Base-by-base conservation (phyloP, 1,140 invertebrate species). In the Pseudomyrmex dendroicus region DNA sequence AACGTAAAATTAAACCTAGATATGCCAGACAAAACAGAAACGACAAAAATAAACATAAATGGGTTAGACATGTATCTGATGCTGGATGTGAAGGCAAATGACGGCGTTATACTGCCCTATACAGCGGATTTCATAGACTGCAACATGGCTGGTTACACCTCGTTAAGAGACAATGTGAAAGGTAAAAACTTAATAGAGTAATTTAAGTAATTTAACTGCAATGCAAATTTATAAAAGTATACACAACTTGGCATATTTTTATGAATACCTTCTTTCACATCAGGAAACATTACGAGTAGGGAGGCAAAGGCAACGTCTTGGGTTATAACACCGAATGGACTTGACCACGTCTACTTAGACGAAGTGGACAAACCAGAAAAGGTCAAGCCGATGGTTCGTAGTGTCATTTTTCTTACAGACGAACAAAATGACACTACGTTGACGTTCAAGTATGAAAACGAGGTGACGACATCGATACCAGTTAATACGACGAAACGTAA, bases 21-120 rank as follows among this genome's bases (percentile, higher is more conserved):
- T 2, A 35, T 35, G 35, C 35, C 35, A 35, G 35, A 35, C 5
- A 35, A 35, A 35, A 35, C 35, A 35, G 2, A 59, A 2, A 17
- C 82, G 0, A 1, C 76, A 0, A 48, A 10, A 0, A 89, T 93
- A 15, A n/a, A 35, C 0, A 61, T 95, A 5, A 50, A 90, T 3
- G 13, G 86, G 0, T 12, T 93, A 12, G 83, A 74, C 5, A 91
- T 92, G 74, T 94, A 90, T 84, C 84, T 87, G 15, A 85, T 94
- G 20, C 92, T 92, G 86, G 61, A 93, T 13, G 77, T 87, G 3
- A 44, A 50, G 4, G 74, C 67, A 4, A 20, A 52, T 13, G 1
- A 52, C 1, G 54, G n/a, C 56, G 63, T 25, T 67, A 22, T 0
- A 10, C n/a, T 67, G 20, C 0, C 12, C 1, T 82, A 44, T 10